phyloP scores from a whole-genome alignment of 35 echinoderm and acorn worm genomes.

The Apostichopus parvimensis region DNA sequence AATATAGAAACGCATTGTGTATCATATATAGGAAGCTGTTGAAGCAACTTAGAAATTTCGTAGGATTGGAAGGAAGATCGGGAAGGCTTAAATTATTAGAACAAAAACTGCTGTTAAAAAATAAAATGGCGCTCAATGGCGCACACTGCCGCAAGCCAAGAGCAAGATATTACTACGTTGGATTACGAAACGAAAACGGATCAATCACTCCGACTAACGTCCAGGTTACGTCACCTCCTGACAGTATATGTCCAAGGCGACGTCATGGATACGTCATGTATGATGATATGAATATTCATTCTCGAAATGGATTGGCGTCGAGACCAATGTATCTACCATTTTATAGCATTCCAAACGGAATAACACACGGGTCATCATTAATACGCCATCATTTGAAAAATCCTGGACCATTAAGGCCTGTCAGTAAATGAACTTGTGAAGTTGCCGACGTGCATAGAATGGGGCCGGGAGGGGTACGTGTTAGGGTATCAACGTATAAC shows the following conservation, averaged over 20 bases:
- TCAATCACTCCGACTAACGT: conserved; percentile 33
- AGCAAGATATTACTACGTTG: conserved; percentile 8
- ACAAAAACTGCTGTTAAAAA: too few relatives aligned
- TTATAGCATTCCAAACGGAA: conserved; percentile 31
- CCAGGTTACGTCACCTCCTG: not conserved
- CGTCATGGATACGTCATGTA: not conserved
- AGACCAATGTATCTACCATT: not conserved
- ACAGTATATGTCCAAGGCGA: not conserved
- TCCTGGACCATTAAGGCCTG: too few relatives aligned
- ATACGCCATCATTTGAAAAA: too few relatives aligned
- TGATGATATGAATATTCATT: conserved; percentile 36
- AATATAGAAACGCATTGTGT: conserved; percentile 38
- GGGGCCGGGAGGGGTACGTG: too few relatives aligned
- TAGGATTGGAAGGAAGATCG: not conserved
- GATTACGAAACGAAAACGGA: conserved; percentile 50
- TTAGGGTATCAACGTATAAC: too few relatives aligned
- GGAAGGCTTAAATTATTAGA: not conserved
- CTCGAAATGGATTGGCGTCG: not conserved
- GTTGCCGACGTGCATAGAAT: too few relatives aligned
- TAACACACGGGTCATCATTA: not conserved
- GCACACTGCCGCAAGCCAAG: not conserved
- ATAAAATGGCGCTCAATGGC: too few relatives aligned
- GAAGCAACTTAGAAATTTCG: not conserved
- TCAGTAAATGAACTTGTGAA: too few relatives aligned
- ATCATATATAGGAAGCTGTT: not conserved